A percentile compares a stretch with the other conserved stretches of the same genome.
phyloP scores from a whole-genome alignment of 1,140 invertebrate genomes.

The Wiebesia pumilae region DNA sequence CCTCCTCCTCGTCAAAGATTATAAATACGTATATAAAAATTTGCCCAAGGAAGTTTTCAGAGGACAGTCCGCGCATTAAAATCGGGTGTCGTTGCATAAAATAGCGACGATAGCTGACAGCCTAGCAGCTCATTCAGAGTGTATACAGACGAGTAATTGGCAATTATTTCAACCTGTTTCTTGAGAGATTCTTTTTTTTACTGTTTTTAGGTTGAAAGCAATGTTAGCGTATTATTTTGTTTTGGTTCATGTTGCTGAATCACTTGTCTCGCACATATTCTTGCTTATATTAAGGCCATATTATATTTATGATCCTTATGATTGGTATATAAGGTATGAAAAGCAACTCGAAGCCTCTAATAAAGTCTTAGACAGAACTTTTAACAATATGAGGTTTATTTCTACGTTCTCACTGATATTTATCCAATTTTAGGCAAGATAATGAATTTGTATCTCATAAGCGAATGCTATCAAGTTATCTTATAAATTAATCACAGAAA shows the following conservation, averaged over 20 bases:
- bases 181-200: background rate
- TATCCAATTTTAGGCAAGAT: background rate
- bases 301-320: too few relatives aligned
- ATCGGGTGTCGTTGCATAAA: background rate
- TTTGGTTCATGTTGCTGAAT: background rate
- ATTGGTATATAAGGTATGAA: background rate
- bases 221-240: background rate
- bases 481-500: too few relatives aligned
- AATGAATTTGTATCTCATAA: too few relatives aligned
- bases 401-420: background rate
- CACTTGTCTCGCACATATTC: background rate
- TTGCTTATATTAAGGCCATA: background rate
- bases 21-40: constrained; percentile 24
- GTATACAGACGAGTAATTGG: background rate
- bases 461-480: too few relatives aligned
- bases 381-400: background rate
- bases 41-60: background rate
- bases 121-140: too few relatives aligned
- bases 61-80: background rate
- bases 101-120: too few relatives aligned
- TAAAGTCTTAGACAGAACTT: background rate
- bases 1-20: background rate
- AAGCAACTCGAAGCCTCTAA: background rate
- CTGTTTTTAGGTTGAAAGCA: background rate
- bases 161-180: background rate